phyloP scores from a whole-genome alignment of 2,797 vertebrate genomes.

The Chaetophractus vellerosus region DNA sequence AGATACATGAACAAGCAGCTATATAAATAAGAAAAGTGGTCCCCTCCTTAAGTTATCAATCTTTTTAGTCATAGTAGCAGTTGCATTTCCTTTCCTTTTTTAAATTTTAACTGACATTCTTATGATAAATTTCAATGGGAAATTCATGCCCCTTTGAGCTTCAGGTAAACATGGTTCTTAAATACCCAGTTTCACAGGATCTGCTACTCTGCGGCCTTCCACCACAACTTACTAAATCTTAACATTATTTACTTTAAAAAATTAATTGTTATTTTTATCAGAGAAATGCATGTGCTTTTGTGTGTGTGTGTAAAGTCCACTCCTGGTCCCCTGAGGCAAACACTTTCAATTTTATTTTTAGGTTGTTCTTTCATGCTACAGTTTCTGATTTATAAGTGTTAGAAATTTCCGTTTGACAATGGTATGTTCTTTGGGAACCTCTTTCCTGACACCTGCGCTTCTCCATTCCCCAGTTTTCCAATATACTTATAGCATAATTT shows the following conservation, averaged over 20 bases:
- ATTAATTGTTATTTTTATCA: neutral
- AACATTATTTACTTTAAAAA: neutral
- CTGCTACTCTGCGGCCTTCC: accelerated
- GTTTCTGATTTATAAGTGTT: neutral
- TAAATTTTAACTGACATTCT: neutral
- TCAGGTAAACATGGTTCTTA: neutral
- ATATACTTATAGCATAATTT: neutral
- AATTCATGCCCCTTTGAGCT: too few relatives aligned
- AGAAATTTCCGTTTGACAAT: neutral
- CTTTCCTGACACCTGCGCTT: neutral
- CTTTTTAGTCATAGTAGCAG: neutral
- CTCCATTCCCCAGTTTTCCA: neutral
- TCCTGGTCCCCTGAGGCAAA: neutral
- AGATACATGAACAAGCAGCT: neutral
- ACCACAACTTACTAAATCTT: neutral
- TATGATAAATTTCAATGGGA: neutral
- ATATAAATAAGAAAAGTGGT: neutral
- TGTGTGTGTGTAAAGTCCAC: neutral
- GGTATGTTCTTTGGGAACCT: neutral
- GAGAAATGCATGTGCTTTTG: neutral
- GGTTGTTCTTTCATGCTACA: neutral
- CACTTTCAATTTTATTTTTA: neutral
- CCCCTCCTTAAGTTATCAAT: neutral
- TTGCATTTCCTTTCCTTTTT: neutral
- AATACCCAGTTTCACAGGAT: neutral